Base-by-base conservation (phyloP, 1,140 invertebrate genomes). In the Magallana ariakensis region DNA sequence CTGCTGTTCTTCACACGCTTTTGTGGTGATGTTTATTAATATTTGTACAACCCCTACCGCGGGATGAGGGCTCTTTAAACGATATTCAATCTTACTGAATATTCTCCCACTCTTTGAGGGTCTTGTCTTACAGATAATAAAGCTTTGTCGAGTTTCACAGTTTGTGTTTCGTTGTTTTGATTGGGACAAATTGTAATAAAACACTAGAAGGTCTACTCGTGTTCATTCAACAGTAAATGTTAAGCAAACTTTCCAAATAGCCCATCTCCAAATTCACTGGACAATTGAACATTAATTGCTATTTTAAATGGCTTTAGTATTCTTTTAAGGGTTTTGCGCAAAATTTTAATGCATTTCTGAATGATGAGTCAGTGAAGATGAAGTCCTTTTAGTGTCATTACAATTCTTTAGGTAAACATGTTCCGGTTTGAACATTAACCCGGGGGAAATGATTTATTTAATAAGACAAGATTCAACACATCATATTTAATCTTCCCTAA, bases 11-110 rank as follows among this genome's bases (percentile, higher is more conserved):
- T 75, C 66, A 33, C 66, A 26, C 22, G 66, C 19, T 75, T 75
- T 75, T 75, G 66, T 75, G 66, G 22, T 75, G 66, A 75, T 75
- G 22, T 75, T 75, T 75, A 75, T 75, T 75, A 75, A 75, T 75
- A 75, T 75, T 75, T 75, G 66, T 75, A 75, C 66, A 75, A 26
- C 66, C 66, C 66, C 66, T 75, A 26, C 22, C 66, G 33, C 9
- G 66, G 66, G 66, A 75, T 75, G 66, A 75, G 66, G 13, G 66
- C 66, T 33, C 22, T 75, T 75, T 26, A 75, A 75, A 75, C 15
- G 66, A 75, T 26, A 75, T 75, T 75, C 66, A 75, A 75, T 75
- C 66, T 26, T 33, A 22, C 22, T 5, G 66, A 13, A 19, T 75
- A 26, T 75, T 75, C 33, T 75, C 9, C 13, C 66, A 11, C 8